Percentiles rank a stretch among this genome's conserved stretches.
These are phyloP conservation scores for Oscheius sp. DNA, from an alignment of 2,888 invertebrate genomes.

Conservation along the genomic window DNA sequence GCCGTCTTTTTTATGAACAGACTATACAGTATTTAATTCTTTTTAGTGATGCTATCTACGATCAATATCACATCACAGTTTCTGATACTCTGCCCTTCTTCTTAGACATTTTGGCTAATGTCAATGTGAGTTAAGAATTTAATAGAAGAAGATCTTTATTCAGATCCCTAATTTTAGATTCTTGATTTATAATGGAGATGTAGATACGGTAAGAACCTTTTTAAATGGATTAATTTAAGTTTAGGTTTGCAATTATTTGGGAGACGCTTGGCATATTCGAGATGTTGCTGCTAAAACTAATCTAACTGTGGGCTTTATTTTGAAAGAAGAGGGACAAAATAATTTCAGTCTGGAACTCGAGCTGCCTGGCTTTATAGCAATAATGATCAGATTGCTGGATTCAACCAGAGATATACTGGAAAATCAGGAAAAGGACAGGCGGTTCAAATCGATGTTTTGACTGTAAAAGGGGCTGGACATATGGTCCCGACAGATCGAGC, in stretches of 20 bases:
- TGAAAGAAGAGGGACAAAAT: not conserved
- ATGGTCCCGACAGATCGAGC: conserved; percentile 51
- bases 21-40: not conserved
- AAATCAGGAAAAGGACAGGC: conserved; percentile 32
- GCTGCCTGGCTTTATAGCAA: conserved; percentile 50
- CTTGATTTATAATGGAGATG: conserved; percentile 63
- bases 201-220: not conserved
- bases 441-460: conserved; percentile 57
- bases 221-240: not conserved
- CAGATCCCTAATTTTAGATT: conserved; percentile 56
- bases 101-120: not conserved
- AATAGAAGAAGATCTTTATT: conserved; percentile 2
- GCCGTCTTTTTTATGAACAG: no score
- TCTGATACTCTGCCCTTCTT: conserved; percentile 9
- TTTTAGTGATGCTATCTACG: conserved; percentile 26
- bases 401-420: conserved; percentile 49
- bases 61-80: conserved; percentile 14
- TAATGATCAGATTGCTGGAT: conserved; percentile 59
- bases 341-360: conserved; percentile 36
- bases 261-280: conserved; percentile 61
- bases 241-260: conserved; percentile 62
- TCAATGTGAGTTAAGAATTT: not conserved
- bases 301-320: not conserved
- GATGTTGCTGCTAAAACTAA: conserved; percentile 44
- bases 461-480: conserved; percentile 59